Percentiles rank a stretch among this genome's conserved stretches.
These are phyloP conservation scores for Thamnaconus septentrionalis DNA, from an alignment of 2,113 vertebrate genomes.

Conservation along the genomic window DNA sequence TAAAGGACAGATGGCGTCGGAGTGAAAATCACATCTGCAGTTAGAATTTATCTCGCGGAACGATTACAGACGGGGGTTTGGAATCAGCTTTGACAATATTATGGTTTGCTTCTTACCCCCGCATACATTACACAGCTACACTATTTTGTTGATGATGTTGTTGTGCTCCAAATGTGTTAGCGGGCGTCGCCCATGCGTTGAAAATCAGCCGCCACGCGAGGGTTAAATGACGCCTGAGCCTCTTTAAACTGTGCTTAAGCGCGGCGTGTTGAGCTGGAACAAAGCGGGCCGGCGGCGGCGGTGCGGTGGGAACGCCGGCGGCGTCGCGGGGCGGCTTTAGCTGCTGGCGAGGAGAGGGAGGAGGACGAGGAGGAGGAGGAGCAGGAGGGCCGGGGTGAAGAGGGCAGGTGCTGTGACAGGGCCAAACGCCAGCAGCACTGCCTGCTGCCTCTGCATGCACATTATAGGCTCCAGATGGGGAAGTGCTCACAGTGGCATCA, in stretches of 20 bases:
- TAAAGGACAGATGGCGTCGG: background rate
- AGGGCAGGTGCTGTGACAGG: conserved; percentile 55
- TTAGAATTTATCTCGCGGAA: background rate
- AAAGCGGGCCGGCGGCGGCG: conserved; percentile 23
- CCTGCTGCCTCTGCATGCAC: conserved; percentile 23
- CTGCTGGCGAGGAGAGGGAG: background rate
- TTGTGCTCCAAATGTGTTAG: background rate
- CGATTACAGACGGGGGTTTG: background rate
- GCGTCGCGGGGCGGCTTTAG: conserved; percentile 24
- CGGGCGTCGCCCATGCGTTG: conserved; percentile 9
- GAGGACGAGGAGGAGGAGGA: conserved; percentile 1
- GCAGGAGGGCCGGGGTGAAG: conserved; percentile 31
- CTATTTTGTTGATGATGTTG: too few relatives aligned
- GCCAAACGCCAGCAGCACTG: conserved; percentile 13
- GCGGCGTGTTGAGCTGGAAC: conserved; percentile 28
- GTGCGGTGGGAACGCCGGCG: conserved; percentile 40
- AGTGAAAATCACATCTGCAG: background rate
- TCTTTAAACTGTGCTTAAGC: conserved; percentile 26
- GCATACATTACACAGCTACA: too few relatives aligned
- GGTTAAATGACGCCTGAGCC: conserved; percentile 28
- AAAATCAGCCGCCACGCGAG: conserved; percentile 14
- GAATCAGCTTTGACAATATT: too few relatives aligned
- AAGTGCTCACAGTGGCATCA: background rate
- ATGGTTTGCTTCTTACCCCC: too few relatives aligned
- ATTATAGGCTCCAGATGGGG: conserved; percentile 4